Evolutionary conservation across 2,797 vertebrate species (phyloP).

Genomic region (Dipus sagitta): DNA sequence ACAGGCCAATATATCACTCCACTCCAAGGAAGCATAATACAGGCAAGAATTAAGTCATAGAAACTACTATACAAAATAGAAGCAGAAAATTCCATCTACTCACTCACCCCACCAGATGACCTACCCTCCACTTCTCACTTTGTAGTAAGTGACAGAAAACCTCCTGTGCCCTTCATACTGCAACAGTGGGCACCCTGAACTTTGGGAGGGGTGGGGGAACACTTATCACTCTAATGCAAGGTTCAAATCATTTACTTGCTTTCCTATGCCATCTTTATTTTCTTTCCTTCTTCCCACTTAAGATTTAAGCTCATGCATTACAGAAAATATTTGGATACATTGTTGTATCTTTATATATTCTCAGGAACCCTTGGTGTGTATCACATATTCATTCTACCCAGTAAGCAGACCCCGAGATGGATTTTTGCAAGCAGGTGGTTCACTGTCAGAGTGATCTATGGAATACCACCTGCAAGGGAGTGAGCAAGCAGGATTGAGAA

Average conservation of each 20-base stretch:
- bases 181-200: not conserved
- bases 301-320: constrained; percentile 2
- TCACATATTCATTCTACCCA: not conserved
- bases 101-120: not conserved
- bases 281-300: not conserved
- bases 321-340: not conserved
- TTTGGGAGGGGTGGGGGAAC: not conserved
- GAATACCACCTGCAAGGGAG: not conserved
- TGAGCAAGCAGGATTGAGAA: not conserved
- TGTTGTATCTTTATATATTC: not conserved
- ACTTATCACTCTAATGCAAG: not conserved
- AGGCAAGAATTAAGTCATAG: not conserved
- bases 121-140: not conserved
- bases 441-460: not conserved
- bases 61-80: not conserved
- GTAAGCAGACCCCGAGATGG: not conserved
- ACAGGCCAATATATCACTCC: not conserved
- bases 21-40: not conserved
- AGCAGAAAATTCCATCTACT: constrained; percentile 20
- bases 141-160: not conserved
- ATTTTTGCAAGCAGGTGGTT: not conserved
- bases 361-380: not conserved
- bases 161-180: not conserved
- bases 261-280: not conserved
- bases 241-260: not conserved